Evolutionary conservation across 2,888 invertebrate species (phyloP), one percentile per base, ranked within the genome.

Genomic region (Archips xylosteana): DNA sequence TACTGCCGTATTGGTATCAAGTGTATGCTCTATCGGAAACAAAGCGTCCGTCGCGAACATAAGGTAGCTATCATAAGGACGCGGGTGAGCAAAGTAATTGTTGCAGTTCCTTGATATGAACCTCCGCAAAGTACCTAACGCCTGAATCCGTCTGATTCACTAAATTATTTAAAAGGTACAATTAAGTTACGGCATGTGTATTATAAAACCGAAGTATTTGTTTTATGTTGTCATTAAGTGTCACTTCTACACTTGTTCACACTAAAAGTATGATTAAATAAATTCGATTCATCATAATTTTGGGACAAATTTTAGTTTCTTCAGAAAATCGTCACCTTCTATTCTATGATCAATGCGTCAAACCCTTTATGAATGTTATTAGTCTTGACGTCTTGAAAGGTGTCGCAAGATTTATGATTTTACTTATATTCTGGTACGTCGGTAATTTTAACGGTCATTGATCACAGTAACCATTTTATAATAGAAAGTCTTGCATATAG

Each of bases 331-430:
- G 42, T 15, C 9, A 39, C 54, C 23, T 23, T 6, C 15, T 42
- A 62, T 23, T 15, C 62, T 8, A 36, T 62, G 23, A 62, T 62
- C 62, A 62, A 62, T 15, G n/a, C 23, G 62, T 62, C 62, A 42
- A 62, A 62, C 36, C 42, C 15, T 42, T 42, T 62, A 15, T 12
- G 4, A 23, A 42, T 62, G 62, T 42, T 62, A 42, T 39, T 62
- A 62, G 15, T 23, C 2, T 10, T 62, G 62, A 62, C 62, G 23
- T 62, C 23, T 62, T 42, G 23, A 42, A 62, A 36, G 36, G 12
- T 61, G 15, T 15, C 42, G 13, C 23, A 62, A 42, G 62, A 62
- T 62, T 62, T 62, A 62, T 62, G 42, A 62, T 42, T 10, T 9
- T 6, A 60, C 45, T 45, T 45, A 10, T 45, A 12, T 45, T 12